Conservation (phyloP, 2,797 vertebrate genomes). For the Leptatherina wallacei region DNA sequence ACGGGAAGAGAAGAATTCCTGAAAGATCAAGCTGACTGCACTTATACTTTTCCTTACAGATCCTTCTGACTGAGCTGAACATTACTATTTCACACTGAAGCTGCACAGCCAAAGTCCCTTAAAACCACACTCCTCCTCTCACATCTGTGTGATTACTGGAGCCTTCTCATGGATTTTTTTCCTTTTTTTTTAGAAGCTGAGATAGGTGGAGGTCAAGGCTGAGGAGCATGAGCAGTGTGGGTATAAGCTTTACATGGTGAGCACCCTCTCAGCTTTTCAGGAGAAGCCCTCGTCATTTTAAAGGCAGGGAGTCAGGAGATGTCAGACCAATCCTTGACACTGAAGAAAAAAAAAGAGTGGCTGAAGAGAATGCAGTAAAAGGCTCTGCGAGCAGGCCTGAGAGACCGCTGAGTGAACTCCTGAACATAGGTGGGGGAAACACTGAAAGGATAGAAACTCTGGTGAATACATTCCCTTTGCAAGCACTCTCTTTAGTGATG, state of each 20-base stretch:
- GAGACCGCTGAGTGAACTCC: constrained; percentile 62
- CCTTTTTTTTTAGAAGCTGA: constrained; percentile 36
- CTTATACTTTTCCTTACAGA: constrained; percentile 17
- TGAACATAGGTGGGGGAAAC: constrained; percentile 32
- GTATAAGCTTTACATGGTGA: constrained; percentile 63
- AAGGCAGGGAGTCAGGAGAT: constrained; percentile 71
- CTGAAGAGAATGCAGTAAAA: constrained; percentile 47
- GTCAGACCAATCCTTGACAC: constrained; percentile 79
- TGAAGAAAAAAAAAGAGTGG: constrained; percentile 51
- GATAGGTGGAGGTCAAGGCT: constrained; percentile 50
- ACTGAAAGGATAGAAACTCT: constrained; percentile 27
- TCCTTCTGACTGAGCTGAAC: constrained; percentile 49
- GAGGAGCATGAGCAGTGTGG: constrained; percentile 57
- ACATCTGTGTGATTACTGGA: constrained; percentile 53
- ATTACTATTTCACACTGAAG: constrained; percentile 63
- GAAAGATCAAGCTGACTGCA: constrained; percentile 50
- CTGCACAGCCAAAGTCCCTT: constrained; percentile 62
- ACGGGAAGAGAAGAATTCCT: constrained; percentile 33
- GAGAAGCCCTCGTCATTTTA: constrained; percentile 71
- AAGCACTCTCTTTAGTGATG: constrained; percentile 13
- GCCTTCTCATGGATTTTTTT: constrained; percentile 61
- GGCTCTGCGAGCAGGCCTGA: constrained; percentile 1
- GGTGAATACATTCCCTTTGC: neutral
- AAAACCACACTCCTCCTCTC: constrained; percentile 62
- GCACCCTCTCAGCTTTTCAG: constrained; percentile 69